Conservation (phyloP, 2,113 vertebrate genomes). For the Zeus faber region DNA sequence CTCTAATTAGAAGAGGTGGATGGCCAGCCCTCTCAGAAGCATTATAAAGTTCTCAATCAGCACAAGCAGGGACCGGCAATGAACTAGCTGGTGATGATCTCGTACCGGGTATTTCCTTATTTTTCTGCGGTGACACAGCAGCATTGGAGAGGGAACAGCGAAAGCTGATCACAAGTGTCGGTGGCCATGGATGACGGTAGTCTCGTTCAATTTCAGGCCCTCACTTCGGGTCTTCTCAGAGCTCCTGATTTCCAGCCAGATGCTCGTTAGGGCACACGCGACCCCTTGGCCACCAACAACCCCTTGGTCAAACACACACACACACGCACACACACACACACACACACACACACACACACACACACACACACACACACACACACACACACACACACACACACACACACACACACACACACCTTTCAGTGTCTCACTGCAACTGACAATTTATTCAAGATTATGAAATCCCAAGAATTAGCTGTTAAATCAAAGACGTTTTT, state of each 20-base stretch:
- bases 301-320: constrained; percentile 35
- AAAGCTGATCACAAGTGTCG: constrained; percentile 42
- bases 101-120: no score
- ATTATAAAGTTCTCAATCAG: no score
- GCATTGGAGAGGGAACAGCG: no score
- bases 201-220: constrained; percentile 45
- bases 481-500: no score
- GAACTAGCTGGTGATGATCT: no score
- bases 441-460: no score
- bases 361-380: constrained; percentile 23
- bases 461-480: no score
- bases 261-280: constrained; percentile 52
- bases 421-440: no score
- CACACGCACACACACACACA: neutral
- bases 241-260: constrained; percentile 53
- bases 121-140: no score
- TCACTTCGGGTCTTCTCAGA: constrained; percentile 57
- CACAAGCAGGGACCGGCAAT: no score
- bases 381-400: constrained; percentile 1
- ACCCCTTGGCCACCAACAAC: constrained; percentile 47
- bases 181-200: constrained; percentile 54
- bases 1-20: no score
- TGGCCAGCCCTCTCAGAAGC: no score
- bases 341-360: constrained; percentile 16
- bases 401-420: neutral